Base-by-base conservation (phyloP, 2,113 vertebrate species). In the Anser brachyrhynchus region DNA sequence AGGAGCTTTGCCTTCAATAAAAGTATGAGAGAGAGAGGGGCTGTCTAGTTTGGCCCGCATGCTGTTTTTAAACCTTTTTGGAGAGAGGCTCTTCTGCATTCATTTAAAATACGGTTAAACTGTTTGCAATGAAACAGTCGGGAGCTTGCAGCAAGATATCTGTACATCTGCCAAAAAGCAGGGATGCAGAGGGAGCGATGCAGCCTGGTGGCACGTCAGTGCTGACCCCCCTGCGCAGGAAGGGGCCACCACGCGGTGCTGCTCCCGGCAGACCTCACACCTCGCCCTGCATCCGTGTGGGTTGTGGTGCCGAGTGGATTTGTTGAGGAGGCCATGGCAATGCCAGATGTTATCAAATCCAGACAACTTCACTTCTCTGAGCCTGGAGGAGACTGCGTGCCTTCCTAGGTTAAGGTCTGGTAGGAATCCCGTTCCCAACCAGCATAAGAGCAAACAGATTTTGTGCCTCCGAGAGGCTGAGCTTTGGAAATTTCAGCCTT, bases 401-500 rank as follows among this genome's bases (percentile, higher is more conserved):
- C 21, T 75, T 59, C 37, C 51, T 46, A n/a, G 39, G 51, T 67
- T 87, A 73, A n/a, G 28, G 18, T 65, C 51, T 55, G 28, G 12
- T 19, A 20, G 25, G 35, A 86, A 39, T 86, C 44, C 28, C 22
- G 13, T 75, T 52, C 69, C 46, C 8, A 55, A 12, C 29, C 64
- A 39, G 44, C 41, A 44, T 33, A 64, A 87, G 83, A 92, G 22
- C 87, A 81, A 93, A 64, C 8, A 39, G 52, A 67, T 62, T 85
- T 89, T 77, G 20, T 49, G 57, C 41, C 39, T 87, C 46, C 6
- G 33, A 28, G 29, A 22, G 61, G 43, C 19, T 6, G 8, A 78
- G 35, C 59, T 83, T 91, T 93, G 83, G 62, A 95, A 94, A 83
- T 77, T 51, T 83, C n/a, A 76, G 74, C n/a, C 58, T 94, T 26